Evolutionary conservation across 2,113 vertebrate species (phyloP), one percentile per base, ranked within the genome.

Genomic region (Datnioides undecimradiatus): DNA sequence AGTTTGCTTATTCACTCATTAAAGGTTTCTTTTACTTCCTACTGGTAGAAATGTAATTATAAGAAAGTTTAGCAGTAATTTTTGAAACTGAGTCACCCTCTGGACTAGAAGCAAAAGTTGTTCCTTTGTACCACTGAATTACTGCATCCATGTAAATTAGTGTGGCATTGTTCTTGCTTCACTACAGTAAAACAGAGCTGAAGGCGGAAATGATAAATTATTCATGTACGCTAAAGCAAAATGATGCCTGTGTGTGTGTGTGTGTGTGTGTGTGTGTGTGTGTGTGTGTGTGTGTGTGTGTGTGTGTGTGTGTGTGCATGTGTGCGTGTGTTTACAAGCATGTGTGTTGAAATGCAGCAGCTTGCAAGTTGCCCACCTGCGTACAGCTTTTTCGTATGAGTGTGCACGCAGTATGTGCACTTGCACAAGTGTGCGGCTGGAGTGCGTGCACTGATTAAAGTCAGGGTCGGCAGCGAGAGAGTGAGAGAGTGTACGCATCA

Each of bases 401-500:
- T 69, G 19, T 65, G 48, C n/a, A 46, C 62, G 49, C 31, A 62
- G 57, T 64, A 33, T 62, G 57, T 73, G 54, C 74, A 85, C 75
- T 78, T 88, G 90, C 75, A 85, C 45, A 80, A 69, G 80, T 75
- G 87, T 80, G 84, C 38, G 57, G 68, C 71, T 57, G 51, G 33
- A 79, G 74, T 84, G 63, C 72, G 58, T 86, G 85, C 67, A 65
- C 83, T 82, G 86, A 87, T 87, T 86, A 89, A 87, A 87, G 83
- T 67, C 57, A 12, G 40, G 51, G 84, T 85, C 78, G 21, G 13
- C 83, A 80, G 76, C 14, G 63, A 81, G 69, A 49, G 21, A 83
- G 80, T 12, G 59, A 84, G 48, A 82, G 86, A 79, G 87, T 75
- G 80, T 79, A 88, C 83, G 91, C 89, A 88, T 88, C 87, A 43